Evolutionary conservation across 2,888 invertebrate species (phyloP), one percentile per base, ranked within the genome.

Genomic region (Chesias legatella): DNA sequence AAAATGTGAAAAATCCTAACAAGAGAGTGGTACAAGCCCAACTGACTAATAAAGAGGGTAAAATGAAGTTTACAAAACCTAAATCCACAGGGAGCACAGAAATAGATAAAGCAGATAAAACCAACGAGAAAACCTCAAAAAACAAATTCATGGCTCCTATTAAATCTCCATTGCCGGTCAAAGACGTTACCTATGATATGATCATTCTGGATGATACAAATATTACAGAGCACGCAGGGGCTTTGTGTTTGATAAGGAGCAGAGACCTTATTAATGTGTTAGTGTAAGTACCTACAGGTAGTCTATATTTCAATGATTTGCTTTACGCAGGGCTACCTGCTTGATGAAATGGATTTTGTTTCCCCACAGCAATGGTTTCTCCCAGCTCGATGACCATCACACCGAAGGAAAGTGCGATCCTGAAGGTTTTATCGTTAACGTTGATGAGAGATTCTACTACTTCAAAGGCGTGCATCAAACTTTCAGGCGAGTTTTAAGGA

Each of bases 41-140:
- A 48, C 52, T 86, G 33, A 63, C 71, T 1, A 84, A 86, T 40
- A 81, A 75, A 60, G 72, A 63, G 42, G 85, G 85, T 1, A 48
- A 76, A 13, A 83, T 86, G 84, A 86, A 85, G 53, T 86, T 64
- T 45, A 49, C 52, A 10, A 81, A 73, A 43, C 79, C 82, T 4
- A 61, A 63, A 32, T 10, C 28, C 6, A 28, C 17, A 7, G 32
- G 21, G 3, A 53, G 32, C 26, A 23, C 7, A 17, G 30, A 38
- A 43, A 44, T 33, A 6, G 25, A 40, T 24, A 47, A 30, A 38
- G 43, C 35, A 13, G 32, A 35, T 17, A 23, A 39, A 32, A 11
- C 7, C 4, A 70, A 65, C 48, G 67, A 66, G 7, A 75, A 68
- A 32, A 73, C 63, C 33, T 29, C n/a, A 0, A 79, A 75, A 46